Base-by-base conservation (phyloP, 2,113 vertebrate genomes). In the Lepus timidus region DNA sequence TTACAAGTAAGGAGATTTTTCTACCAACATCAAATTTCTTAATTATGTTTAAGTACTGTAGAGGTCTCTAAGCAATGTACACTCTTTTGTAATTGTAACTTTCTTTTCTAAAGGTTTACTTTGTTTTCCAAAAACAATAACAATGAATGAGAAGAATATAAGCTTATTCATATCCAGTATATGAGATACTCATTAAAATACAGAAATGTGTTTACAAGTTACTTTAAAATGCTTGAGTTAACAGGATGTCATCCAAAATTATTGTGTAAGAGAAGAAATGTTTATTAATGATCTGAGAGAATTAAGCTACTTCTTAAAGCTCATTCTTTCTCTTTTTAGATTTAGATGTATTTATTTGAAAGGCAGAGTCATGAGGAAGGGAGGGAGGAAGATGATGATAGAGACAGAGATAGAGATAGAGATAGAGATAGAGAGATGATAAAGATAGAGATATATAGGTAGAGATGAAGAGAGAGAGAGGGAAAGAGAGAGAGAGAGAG, bases 1-100 rank as follows among this genome's bases (percentile, higher is more conserved):
- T 93, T 68, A 90, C 87, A 81, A 94, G 91, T 85, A 22, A 87
- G 11, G 58, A 9, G 74, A 90, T 93, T 83, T 96, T n/a, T 85
- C 65, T 2, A 89, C 16, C 19, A 73, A 82, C 52, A 76, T 75
- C 22, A 95, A 96, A 76, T 96, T 93, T 96, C 23, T 29, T 96
- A 76, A 95, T 97, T 90, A 92, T 55, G 22, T 19, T 67, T 73
- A 85, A 96, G 67, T 74, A 90, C 33, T 27, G 91, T 27, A 74
- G 86, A 91, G 62, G 25, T 55, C 90, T 95, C 84, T 90, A 85
- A 95, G 68, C 58, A 92, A 39, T 51, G 17, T 74, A 55, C 6
- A 68, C 12, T 85, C 25, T 91, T 96, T 81, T 92, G 58, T 85
- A 95, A 93, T 95, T 31, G 82, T 33, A 94, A 70, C 3, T 89